Conservation (phyloP, 2,797 vertebrate genomes). For the Helostoma temminkii region DNA sequence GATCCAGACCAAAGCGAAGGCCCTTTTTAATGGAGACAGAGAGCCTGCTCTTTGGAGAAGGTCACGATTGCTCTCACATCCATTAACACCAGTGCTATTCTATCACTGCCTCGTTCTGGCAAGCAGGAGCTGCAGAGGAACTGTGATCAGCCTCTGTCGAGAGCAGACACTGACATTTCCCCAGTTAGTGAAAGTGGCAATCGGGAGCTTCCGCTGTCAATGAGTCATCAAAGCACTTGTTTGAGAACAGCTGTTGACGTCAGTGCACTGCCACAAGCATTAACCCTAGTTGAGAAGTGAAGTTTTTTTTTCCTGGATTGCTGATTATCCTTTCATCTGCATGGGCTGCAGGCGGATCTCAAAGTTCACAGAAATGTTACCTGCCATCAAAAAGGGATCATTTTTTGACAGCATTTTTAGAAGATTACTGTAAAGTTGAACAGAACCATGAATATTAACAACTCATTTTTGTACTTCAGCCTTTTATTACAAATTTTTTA, state of each 20-base stretch:
- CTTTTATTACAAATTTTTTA: background rate
- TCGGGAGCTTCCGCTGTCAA: conserved; percentile 74
- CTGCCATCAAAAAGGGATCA: conserved; percentile 38
- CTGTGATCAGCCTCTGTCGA: conserved; percentile 63
- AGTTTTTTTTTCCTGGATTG: conserved; percentile 29
- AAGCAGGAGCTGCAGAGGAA: conserved; percentile 52
- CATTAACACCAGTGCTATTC: conserved; percentile 75
- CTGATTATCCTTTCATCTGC: conserved; percentile 61
- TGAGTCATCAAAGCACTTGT: conserved; percentile 81
- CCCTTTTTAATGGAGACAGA: conserved; percentile 64
- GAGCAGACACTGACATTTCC: conserved; percentile 69
- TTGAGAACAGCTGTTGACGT: conserved; percentile 82
- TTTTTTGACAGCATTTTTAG: conserved; percentile 30
- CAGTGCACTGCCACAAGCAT: conserved; percentile 71
- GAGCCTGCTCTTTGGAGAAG: conserved; percentile 71
- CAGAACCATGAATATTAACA: conserved; percentile 11
- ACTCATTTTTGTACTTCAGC: conserved; percentile 14
- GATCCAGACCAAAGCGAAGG: conserved; percentile 70
- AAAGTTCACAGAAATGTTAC: conserved; percentile 65
- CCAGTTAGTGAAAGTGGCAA: conserved; percentile 76
- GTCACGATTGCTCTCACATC: conserved; percentile 75
- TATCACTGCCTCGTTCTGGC: conserved; percentile 66
- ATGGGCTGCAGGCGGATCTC: conserved; percentile 52
- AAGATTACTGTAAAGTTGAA: conserved; percentile 24
- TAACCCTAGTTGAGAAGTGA: conserved; percentile 66